Evolutionary conservation across 2,797 vertebrate genomes (phyloP).

Genomic region (Avahi laniger): DNA sequence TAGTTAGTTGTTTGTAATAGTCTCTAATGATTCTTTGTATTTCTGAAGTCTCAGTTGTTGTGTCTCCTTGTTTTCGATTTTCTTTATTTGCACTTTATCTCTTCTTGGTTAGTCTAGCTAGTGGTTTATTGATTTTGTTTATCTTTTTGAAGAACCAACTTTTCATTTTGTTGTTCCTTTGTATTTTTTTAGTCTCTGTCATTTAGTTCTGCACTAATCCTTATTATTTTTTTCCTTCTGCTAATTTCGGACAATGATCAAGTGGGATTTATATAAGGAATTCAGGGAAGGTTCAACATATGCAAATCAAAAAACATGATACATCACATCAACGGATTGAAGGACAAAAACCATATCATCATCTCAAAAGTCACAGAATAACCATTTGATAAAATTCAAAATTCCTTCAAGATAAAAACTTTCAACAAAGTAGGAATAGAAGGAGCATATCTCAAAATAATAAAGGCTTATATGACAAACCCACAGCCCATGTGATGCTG

Average conservation of each 20-base stretch:
- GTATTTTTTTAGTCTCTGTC: background rate
- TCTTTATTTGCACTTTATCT: background rate
- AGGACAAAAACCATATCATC: too few relatives aligned
- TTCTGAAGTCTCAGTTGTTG: background rate
- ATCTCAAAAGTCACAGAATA: background rate
- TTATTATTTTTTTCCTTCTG: background rate
- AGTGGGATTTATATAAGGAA: background rate
- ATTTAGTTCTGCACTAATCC: background rate
- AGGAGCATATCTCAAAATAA: background rate
- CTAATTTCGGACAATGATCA: background rate
- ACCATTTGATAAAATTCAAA: background rate
- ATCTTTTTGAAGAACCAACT: background rate
- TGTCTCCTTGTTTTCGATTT: background rate
- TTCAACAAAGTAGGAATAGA: background rate
- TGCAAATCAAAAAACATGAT: background rate
- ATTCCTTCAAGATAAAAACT: background rate
- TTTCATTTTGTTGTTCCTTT: background rate
- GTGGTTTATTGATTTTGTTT: background rate
- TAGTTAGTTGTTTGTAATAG: background rate
- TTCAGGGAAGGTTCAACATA: background rate
- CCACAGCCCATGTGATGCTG: background rate
- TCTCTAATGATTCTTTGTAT: background rate
- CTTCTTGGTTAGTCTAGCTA: background rate
- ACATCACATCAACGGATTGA: background rate
- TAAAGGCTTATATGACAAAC: background rate